phyloP scores from a whole-genome alignment of 2,888 invertebrate genomes.

The Eilema depressum region DNA sequence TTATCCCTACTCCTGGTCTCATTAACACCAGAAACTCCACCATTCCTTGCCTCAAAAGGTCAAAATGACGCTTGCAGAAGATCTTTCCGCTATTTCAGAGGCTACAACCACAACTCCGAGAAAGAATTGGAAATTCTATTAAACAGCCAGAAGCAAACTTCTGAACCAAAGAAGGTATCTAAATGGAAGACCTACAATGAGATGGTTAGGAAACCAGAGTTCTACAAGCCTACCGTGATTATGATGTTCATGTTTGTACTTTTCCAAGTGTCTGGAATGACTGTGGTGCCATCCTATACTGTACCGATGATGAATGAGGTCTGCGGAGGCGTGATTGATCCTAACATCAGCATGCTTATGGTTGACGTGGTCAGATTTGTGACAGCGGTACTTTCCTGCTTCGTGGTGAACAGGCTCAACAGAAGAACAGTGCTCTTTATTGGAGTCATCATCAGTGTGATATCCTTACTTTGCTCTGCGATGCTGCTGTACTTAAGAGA shows the following conservation, averaged over 20 bases:
- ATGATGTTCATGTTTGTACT: conserved; percentile 89
- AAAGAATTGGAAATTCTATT: conserved; percentile 82
- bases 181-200: conserved; percentile 67
- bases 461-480: conserved; percentile 84
- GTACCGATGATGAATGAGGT: conserved; percentile 88
- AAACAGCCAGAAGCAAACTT: conserved; percentile 68
- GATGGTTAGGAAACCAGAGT: conserved; percentile 78
- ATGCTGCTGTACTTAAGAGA: conserved; percentile 75
- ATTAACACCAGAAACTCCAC: conserved; percentile 89
- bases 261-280: conserved; percentile 90
- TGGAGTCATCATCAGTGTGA: conserved; percentile 87
- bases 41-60: conserved; percentile 88
- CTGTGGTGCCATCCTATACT: conserved; percentile 90
- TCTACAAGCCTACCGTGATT: conserved; percentile 87
- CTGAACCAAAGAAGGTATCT: conserved; percentile 56
- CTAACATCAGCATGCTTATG: conserved; percentile 88
- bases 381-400: conserved; percentile 88
- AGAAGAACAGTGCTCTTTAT: conserved; percentile 88
- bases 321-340: conserved; percentile 86
- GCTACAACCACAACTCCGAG: conserved; percentile 74
- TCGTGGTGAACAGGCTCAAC: conserved; percentile 87
- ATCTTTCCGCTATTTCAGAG: conserved; percentile 88
- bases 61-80: conserved; percentile 84
- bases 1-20: conserved; percentile 83
- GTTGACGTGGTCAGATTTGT: conserved; percentile 88